phyloP scores from a whole-genome alignment of 1,140 invertebrate species.

The Stenopsyche tienmushanensis region DNA sequence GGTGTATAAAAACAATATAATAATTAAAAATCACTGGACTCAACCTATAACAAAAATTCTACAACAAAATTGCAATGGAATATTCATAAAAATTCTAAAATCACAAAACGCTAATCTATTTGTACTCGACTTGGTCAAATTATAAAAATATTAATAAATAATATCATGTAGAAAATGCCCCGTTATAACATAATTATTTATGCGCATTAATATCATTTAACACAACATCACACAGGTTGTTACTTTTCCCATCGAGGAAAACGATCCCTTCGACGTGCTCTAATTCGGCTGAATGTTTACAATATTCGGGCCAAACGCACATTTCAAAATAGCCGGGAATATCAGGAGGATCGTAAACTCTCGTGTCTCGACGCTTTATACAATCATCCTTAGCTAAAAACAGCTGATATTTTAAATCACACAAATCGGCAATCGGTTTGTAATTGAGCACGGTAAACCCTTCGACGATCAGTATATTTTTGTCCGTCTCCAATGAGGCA shows the following conservation, averaged over 20 bases:
- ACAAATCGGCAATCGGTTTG: constrained; percentile 54
- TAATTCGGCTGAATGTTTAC: constrained; percentile 24
- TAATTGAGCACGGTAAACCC: constrained; percentile 65
- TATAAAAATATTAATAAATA: no score
- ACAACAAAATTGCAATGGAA: no score
- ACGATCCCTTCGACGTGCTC: constrained; percentile 3
- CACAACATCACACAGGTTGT: constrained; percentile 15
- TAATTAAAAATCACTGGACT: no score
- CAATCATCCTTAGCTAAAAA: constrained; percentile 58
- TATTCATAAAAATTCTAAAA: no score
- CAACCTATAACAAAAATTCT: no score
- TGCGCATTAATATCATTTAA: no score
- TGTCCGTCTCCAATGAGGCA: constrained; percentile 42
- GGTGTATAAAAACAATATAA: no score
- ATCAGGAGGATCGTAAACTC: constrained; percentile 65
- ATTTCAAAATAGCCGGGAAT: constrained; percentile 66
- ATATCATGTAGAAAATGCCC: no score
- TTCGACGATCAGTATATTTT: constrained; percentile 60
- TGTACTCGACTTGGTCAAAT: no score
- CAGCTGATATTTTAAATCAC: constrained; percentile 61
- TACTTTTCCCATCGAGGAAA: constrained; percentile 19
- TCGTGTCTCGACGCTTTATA: constrained; percentile 49
- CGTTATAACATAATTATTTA: no score
- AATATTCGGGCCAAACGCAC: constrained; percentile 63
- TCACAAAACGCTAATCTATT: no score